phyloP scores from a whole-genome alignment of 1,140 invertebrate genomes.

The Fopius arisanus region DNA sequence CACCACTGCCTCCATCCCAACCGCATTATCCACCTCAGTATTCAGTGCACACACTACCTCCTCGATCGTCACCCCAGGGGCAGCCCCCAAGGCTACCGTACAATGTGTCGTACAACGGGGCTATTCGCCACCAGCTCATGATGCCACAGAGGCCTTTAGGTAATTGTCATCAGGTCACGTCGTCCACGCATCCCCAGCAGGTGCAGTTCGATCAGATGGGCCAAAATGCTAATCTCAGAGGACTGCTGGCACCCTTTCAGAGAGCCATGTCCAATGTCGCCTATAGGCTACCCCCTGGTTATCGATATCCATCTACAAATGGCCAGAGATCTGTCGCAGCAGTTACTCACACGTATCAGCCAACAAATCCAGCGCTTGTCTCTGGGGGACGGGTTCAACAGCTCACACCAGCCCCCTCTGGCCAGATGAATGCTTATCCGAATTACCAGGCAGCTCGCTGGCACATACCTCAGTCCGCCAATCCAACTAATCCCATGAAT shows the following conservation, averaged over 20 bases:
- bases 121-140: conserved; percentile 46
- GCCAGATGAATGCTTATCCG: conserved; percentile 29
- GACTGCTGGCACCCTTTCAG: conserved; percentile 57
- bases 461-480: conserved; percentile 60
- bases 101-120: conserved; percentile 48
- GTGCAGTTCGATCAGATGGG: conserved; percentile 56
- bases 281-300: conserved; percentile 56
- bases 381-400: conserved; percentile 53
- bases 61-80: conserved; percentile 53
- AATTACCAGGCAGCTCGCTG: conserved; percentile 48
- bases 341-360: conserved; percentile 49
- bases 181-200: conserved; percentile 65
- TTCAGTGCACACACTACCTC: conserved; percentile 49
- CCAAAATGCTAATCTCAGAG: conserved; percentile 57
- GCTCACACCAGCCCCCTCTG: conserved; percentile 2
- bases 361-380: conserved; percentile 45
- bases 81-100: conserved; percentile 48
- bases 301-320: conserved; percentile 50
- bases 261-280: conserved; percentile 47
- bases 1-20: neutral
- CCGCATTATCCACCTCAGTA: conserved; percentile 53
- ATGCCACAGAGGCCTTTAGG: conserved; percentile 53
- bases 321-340: conserved; percentile 41
- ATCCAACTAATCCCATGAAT: conserved; percentile 43
- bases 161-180: conserved; percentile 62